Evolutionary conservation across 2,888 invertebrate genomes (phyloP), one percentile per base, ranked within the genome.

Genomic region (Ormia ochracea): DNA sequence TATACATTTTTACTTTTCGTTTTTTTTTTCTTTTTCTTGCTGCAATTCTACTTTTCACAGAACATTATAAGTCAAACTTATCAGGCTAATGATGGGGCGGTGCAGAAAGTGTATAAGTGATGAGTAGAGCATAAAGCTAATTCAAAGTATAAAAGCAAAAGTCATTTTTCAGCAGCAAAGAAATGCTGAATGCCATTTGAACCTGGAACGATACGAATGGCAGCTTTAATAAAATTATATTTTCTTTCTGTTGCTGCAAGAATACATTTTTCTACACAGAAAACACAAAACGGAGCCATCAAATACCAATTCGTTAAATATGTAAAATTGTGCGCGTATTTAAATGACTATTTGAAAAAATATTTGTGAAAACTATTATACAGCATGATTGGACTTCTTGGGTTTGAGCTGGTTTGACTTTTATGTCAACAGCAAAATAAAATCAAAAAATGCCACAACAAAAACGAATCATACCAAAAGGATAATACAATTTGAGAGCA

Each of bases 341-440:
- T 36, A 73, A 69, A 65, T 63, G 69, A 63, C 41, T 65, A 58
- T 66, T 74, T n/a, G n/a, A 45, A 68, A 65, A 73, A 68, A 50
- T 63, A 61, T 56, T 31, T 14, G 41, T 66, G 26, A 45, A 63
- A 68, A 63, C 21, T 68, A 56, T 12, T 23, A 17, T 5, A 41
- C 66, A 66, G 72, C 56, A 48, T 66, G 66, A 68, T 76, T 61
- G 68, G 59, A 70, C 48, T 68, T 36, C 45, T 48, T 61, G 41
- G 54, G 7, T 61, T 75, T 28, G 21, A 69, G 41, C 26, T 63
- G 63, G 48, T 48, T 48, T 70, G 63, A 48, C 68, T 54, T 33
- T 28, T 31, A 61, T 54, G 23, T 43, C 7, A 61, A n/a, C 48
- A 17, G 14, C 4, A 23, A 31, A 33, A 36, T 28, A 3, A 28